These are phyloP conservation scores for Polymixis flavicincta DNA, from an alignment of 2,888 invertebrate genomes.

Conservation along the genomic window DNA sequence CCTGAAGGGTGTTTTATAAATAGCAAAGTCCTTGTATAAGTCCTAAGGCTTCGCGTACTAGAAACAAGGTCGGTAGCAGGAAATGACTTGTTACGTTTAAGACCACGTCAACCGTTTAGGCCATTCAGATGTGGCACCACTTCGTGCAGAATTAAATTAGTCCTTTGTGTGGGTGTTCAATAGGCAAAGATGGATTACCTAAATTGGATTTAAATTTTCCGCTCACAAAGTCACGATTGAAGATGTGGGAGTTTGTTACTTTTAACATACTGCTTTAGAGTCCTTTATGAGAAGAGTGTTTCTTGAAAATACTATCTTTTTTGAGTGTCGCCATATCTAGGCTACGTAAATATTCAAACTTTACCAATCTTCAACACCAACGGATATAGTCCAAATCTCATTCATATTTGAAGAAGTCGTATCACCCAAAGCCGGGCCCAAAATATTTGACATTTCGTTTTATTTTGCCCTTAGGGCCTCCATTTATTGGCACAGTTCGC, in stretches of 20 bases:
- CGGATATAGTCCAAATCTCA: background rate
- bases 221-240: constrained; percentile 15
- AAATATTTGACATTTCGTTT: constrained; percentile 22
- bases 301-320: background rate
- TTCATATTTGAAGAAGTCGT: constrained; percentile 37
- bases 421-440: constrained; percentile 7
- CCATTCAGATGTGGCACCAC: constrained; percentile 55
- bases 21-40: constrained; percentile 58
- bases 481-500: constrained; percentile 7
- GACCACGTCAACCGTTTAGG: constrained; percentile 51
- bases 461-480: background rate
- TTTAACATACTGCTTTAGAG: background rate
- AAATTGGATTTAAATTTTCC: constrained; percentile 43
- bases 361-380: too few relatives aligned
- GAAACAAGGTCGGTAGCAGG: constrained; percentile 69
- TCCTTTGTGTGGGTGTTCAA: constrained; percentile 47
- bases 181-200: constrained; percentile 42
- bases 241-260: constrained; percentile 30
- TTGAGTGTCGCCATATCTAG: constrained; percentile 6
- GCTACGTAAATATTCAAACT: background rate
- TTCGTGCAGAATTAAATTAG: constrained; percentile 43
- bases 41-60: constrained; percentile 73
- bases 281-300: background rate
- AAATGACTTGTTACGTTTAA: constrained; percentile 66
- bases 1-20: constrained; percentile 61